Evolutionary conservation across 2,888 invertebrate genomes (phyloP).

Genomic region (Aproaerema taeniolella): DNA sequence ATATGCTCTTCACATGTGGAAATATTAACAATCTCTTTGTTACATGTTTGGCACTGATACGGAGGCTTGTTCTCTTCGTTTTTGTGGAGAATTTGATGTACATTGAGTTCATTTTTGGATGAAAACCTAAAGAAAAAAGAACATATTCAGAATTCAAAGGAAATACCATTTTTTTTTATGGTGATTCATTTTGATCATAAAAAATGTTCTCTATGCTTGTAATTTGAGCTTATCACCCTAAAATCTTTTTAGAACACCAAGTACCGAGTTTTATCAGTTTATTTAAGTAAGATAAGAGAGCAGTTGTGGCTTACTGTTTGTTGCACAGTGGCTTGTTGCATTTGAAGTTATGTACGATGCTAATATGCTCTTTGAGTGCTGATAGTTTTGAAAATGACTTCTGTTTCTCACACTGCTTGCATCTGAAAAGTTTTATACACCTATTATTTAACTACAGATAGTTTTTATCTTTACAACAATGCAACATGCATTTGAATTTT

Average conservation of each 20-base stretch:
- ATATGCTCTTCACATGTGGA: constrained; percentile 54
- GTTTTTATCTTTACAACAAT: no score
- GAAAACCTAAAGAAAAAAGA: constrained; percentile 42
- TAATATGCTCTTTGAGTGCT: constrained; percentile 46
- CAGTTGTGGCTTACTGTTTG: constrained; percentile 45
- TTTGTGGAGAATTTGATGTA: constrained; percentile 51
- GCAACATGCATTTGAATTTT: no score
- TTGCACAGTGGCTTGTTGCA: constrained; percentile 42
- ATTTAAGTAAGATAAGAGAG: background rate
- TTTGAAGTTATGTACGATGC: constrained; percentile 43
- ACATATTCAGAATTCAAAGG: background rate
- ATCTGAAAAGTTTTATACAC: constrained; percentile 57
- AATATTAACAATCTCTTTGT: constrained; percentile 35
- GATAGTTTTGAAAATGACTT: constrained; percentile 50
- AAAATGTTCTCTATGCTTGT: no score
- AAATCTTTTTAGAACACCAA: no score
- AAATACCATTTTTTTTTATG: no score
- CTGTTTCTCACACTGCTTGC: constrained; percentile 46
- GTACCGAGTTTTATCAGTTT: no score
- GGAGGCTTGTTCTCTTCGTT: constrained; percentile 45
- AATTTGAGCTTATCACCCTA: no score
- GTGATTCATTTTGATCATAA: no score
- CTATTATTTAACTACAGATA: no score
- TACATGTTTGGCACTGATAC: constrained; percentile 48
- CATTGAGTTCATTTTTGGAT: constrained; percentile 47